Conservation (phyloP, 2,888 invertebrate genomes). For the Chaitophorus viminalis region DNA sequence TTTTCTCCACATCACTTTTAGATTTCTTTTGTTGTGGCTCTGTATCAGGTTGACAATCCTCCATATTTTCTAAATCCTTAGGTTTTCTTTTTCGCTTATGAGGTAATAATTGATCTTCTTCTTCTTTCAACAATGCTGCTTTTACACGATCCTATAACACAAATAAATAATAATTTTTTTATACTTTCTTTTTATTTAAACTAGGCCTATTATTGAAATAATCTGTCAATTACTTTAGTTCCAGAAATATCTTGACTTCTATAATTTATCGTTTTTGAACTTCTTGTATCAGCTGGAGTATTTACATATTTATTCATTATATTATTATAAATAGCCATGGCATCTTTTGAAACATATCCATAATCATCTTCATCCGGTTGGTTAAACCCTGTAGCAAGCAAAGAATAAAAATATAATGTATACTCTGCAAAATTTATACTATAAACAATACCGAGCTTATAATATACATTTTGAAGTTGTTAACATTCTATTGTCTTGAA, state of each 20-base stretch:
- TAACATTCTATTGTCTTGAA: not conserved
- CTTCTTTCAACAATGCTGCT: slow-evolving; percentile 77
- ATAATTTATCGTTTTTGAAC: slow-evolving; percentile 64
- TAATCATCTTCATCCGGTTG: slow-evolving; percentile 92
- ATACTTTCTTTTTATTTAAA: too few relatives aligned
- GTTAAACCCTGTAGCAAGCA: slow-evolving; percentile 70
- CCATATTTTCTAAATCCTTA: slow-evolving; percentile 66
- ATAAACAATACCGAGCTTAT: not conserved
- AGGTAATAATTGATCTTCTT: slow-evolving; percentile 78
- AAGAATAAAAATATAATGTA: not conserved
- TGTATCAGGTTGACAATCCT: slow-evolving; percentile 65
- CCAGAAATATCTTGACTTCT: slow-evolving; percentile 69
- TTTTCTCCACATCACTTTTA: slow-evolving; percentile 67
- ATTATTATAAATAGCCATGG: slow-evolving; percentile 82
- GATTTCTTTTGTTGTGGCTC: slow-evolving; percentile 68
- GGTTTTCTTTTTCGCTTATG: slow-evolving; percentile 74
- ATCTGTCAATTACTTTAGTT: slow-evolving; percentile 70
- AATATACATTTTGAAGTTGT: not conserved
- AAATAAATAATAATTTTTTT: too few relatives aligned
- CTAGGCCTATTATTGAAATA: too few relatives aligned
- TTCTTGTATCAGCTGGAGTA: slow-evolving; percentile 73
- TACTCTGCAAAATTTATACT: not conserved
- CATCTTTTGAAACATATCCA: slow-evolving; percentile 87
- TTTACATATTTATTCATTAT: slow-evolving; percentile 85
- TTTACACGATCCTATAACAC: slow-evolving; percentile 74